These are phyloP conservation scores for Oxyteleia sp. DNA, from an alignment of 2,888 invertebrate genomes.

Conservation along the genomic window DNA sequence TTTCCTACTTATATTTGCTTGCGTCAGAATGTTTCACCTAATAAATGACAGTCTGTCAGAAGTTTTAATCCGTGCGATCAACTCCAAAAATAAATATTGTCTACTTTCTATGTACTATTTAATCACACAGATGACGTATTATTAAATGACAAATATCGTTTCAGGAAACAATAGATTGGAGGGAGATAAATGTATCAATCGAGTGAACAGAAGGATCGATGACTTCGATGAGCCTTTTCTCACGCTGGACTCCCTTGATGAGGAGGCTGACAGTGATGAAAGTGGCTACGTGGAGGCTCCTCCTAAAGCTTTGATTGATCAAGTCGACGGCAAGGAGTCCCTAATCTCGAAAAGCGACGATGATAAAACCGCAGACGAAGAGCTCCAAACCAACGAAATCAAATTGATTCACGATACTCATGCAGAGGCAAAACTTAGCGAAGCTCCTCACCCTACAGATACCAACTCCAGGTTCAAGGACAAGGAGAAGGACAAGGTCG, in stretches of 20 bases:
- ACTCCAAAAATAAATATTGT: too few species aligned
- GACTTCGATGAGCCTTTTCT: conserved; percentile 83
- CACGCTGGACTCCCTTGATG: conserved; percentile 88
- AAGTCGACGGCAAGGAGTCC: conserved; percentile 60
- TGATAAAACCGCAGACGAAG: conserved; percentile 3
- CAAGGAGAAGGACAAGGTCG: conserved; percentile 80
- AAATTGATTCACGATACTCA: conserved; percentile 36
- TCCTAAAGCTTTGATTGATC: conserved; percentile 79
- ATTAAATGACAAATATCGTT: conserved; percentile 42
- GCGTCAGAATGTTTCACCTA: too few species aligned
- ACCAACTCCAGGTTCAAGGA: conserved; percentile 67
- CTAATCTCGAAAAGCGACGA: conserved; percentile 30
- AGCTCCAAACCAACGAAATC: conserved; percentile 32
- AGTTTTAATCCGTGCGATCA: too few species aligned
- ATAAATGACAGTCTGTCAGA: too few species aligned
- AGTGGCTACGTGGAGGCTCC: conserved; percentile 94
- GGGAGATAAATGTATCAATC: conserved; percentile 57
- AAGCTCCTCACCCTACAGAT: conserved; percentile 54
- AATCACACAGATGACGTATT: background rate
- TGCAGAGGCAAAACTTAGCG: conserved; percentile 49
- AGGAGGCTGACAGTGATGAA: conserved; percentile 95
- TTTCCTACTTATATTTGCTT: too few species aligned
- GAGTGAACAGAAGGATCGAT: conserved; percentile 76
- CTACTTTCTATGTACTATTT: too few species aligned
- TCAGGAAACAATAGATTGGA: conserved; percentile 65